Percentiles rank a stretch among this genome's conserved stretches.
phyloP scores from a whole-genome alignment of 2,888 invertebrate genomes.

The Dromius quadrimaculatus region DNA sequence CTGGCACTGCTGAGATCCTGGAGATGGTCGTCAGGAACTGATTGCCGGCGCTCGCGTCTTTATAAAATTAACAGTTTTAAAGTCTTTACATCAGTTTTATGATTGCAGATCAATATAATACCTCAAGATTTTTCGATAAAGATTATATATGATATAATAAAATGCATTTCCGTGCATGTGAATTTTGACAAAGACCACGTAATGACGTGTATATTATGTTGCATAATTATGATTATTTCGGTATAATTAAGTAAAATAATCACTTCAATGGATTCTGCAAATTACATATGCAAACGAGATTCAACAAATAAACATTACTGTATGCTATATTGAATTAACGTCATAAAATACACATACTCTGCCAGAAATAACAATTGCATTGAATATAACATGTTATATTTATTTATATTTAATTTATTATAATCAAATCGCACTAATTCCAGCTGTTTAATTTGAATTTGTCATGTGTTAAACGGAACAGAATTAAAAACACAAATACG shows the following conservation, averaged over 20 bases:
- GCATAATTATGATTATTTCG: slow-evolving; percentile 6
- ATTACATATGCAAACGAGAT: slow-evolving; percentile 34
- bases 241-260: slow-evolving; percentile 25
- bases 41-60: too few relatives aligned
- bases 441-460: not conserved
- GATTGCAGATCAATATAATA: too few relatives aligned
- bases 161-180: not conserved
- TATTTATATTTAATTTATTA: slow-evolving; percentile 17
- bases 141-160: too few relatives aligned
- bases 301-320: slow-evolving; percentile 11
- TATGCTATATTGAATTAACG: slow-evolving; percentile 15
- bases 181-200: not conserved
- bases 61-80: too few relatives aligned
- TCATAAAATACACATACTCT: slow-evolving; percentile 13
- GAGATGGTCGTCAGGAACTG: too few relatives aligned
- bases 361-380: slow-evolving; percentile 5
- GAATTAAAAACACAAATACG: not conserved
- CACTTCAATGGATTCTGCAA: slow-evolving; percentile 19
- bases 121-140: too few relatives aligned
- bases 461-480: not conserved
- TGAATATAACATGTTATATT: slow-evolving; percentile 9
- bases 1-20: too few relatives aligned
- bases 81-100: too few relatives aligned
- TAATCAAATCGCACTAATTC: slow-evolving; percentile 9
- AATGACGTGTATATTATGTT: slow-evolving; percentile 14